Base-by-base conservation (phyloP, 2,113 vertebrate species). In the Phycodurus eques region DNA sequence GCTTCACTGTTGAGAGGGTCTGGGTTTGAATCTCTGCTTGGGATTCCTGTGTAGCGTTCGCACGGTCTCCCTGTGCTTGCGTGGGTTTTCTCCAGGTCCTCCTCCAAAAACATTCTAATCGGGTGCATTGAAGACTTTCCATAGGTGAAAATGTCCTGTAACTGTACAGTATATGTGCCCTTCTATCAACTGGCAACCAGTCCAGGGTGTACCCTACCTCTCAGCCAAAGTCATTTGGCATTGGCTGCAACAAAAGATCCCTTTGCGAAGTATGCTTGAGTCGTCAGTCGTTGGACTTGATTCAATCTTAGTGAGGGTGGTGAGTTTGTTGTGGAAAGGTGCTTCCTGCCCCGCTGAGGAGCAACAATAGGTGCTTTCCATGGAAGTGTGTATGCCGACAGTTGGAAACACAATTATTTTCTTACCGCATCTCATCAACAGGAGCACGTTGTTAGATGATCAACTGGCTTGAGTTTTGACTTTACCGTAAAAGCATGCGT, bases 361-460 rank as follows among this genome's bases (percentile, higher is more conserved):
- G 63, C 79, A 92, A 93, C 92, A 93, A 93, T 93, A 84, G 90
- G 80, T 88, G 73, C 63, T 90, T 92, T 92, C 92, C 89, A 89
- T 90, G 90, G 90, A 92, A 90, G 87, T 92, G 75, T 84, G 83
- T 80, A 89, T 75, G 22, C 51, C 76, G 63, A 78, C 91, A 92
- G 79, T 90, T 91, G 93, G 83, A 87, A 90, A 91, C 78, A 78
- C 78, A 89, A 92, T 93, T 73, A 92, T 74, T 66, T 31, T 63
- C 47, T 68, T 43, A 72, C 65, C 46, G 80, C 83, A 85, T 74
- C 74, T 70, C 49, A 82, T 85, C 78, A 84, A 80, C 80, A 67
- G 87, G 82, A 90, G 86, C 77, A 71, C 39, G 73, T 83, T 80
- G 84, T 81, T 81, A 81, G 33, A 68, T 60, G 44, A 76, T 75